Evolutionary conservation across 2,797 vertebrate genomes (phyloP).

Genomic region (Etheostoma perlongum): DNA sequence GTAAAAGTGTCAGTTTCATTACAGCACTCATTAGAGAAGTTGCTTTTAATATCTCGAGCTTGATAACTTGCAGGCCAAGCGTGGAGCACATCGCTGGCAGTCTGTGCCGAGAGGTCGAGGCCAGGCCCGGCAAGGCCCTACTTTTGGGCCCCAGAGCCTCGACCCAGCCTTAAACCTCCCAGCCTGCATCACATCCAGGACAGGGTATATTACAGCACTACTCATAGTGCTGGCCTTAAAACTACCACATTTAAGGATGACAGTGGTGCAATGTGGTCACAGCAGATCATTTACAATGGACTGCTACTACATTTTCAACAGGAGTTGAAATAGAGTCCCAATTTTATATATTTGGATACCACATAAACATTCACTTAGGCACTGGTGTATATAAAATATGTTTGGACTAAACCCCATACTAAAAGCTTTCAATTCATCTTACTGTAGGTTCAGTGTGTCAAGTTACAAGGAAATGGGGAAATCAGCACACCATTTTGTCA

Average conservation of each 20-base stretch:
- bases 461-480: slow-evolving; percentile 62
- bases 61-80: slow-evolving; percentile 80
- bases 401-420: slow-evolving; percentile 35
- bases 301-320: slow-evolving; percentile 38
- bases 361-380: slow-evolving; percentile 46
- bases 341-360: slow-evolving; percentile 53
- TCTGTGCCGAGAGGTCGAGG: slow-evolving; percentile 33
- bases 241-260: slow-evolving; percentile 44
- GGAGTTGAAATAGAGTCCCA: slow-evolving; percentile 43
- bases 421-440: slow-evolving; percentile 50
- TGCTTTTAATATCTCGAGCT: slow-evolving; percentile 67
- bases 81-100: slow-evolving; percentile 46
- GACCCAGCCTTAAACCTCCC: slow-evolving; percentile 42
- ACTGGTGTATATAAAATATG: slow-evolving; percentile 40
- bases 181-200: slow-evolving; percentile 27
- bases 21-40: slow-evolving; percentile 78
- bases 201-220: slow-evolving; percentile 1
- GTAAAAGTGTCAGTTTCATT: slow-evolving; percentile 84
- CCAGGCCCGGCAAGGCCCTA: slow-evolving; percentile 10
- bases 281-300: slow-evolving; percentile 46
- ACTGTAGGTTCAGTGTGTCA: slow-evolving; percentile 45
- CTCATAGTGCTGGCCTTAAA: slow-evolving; percentile 3
- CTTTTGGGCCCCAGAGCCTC: slow-evolving; percentile 19
- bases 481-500: slow-evolving; percentile 67
- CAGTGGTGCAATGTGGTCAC: slow-evolving; percentile 30